phyloP scores from a whole-genome alignment of 2,113 vertebrate species.

The Apaloderma vittatum region DNA sequence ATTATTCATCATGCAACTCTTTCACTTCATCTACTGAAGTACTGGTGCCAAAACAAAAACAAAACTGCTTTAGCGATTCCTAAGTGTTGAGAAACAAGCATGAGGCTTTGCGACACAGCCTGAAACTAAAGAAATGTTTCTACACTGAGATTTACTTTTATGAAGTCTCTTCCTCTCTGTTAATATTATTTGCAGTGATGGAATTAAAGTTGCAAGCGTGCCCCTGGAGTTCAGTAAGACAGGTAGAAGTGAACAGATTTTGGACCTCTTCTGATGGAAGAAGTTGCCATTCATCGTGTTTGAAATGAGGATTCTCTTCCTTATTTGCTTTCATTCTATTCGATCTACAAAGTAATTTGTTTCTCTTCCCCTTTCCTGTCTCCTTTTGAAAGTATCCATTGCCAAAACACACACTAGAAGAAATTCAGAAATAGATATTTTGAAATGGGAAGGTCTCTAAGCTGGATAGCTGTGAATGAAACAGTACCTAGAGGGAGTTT shows the following conservation, averaged over 20 bases:
- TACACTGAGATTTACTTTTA: not conserved
- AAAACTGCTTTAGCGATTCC: slow-evolving; percentile 28
- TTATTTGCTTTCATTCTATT: slow-evolving; percentile 6
- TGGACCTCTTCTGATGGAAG: not conserved
- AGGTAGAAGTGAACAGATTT: not conserved
- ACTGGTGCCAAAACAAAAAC: slow-evolving; percentile 25
- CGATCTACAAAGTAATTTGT: not conserved
- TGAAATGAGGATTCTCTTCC: slow-evolving; percentile 4
- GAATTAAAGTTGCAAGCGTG: not conserved
- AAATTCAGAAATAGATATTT: not conserved
- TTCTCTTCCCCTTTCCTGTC: not conserved
- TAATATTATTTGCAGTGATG: not conserved
- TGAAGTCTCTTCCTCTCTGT: not conserved
- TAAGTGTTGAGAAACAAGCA: slow-evolving; percentile 44
- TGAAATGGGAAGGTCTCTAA: not conserved
- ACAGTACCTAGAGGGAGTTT: not conserved
- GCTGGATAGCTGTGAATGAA: not conserved
- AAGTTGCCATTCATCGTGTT: not conserved
- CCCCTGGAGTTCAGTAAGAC: not conserved
- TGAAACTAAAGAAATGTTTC: not conserved
- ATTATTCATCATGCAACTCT: slow-evolving; percentile 64
- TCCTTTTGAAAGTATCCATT: not conserved
- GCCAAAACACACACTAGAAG: not conserved
- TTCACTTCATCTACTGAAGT: slow-evolving; percentile 22
- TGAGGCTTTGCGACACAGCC: not conserved